These are phyloP conservation scores for Muscidifurax raptorellus DNA, from an alignment of 1,140 invertebrate species.

Conservation along the genomic window DNA sequence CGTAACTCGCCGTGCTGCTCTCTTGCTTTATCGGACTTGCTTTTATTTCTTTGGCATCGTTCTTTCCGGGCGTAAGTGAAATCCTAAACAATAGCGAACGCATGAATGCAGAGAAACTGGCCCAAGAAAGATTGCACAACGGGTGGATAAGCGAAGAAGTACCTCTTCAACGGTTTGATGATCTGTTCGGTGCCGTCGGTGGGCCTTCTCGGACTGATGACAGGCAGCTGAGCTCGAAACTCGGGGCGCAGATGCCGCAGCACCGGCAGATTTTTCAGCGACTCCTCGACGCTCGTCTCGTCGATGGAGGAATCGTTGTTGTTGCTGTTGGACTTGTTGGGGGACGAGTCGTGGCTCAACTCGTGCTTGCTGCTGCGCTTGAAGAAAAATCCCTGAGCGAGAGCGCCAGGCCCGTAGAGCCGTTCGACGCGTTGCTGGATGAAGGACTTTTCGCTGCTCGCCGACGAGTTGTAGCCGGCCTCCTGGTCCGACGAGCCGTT, in stretches of 20 bases:
- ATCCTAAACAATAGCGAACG: conserved; percentile 46
- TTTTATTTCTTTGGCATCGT: conserved; percentile 52
- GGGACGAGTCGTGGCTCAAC: conserved; percentile 66
- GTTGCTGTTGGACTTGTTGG: conserved; percentile 73
- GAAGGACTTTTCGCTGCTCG: conserved; percentile 84
- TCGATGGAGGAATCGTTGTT: conserved; percentile 65
- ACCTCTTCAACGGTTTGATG: conserved; percentile 71
- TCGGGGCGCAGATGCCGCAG: conserved; percentile 88
- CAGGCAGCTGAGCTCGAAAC: conserved; percentile 87
- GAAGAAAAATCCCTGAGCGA: conserved; percentile 88
- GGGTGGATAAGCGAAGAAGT: neutral
- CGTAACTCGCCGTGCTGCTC: conserved; percentile 38
- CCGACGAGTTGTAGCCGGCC: conserved; percentile 35
- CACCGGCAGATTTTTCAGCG: conserved; percentile 80
- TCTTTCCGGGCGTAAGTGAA: conserved; percentile 48
- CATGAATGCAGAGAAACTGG: neutral
- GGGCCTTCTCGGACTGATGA: conserved; percentile 79
- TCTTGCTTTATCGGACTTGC: conserved; percentile 9
- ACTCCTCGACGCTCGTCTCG: conserved; percentile 68
- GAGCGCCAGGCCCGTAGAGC: conserved; percentile 88
- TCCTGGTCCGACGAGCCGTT: conserved; percentile 62
- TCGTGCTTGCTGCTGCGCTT: conserved; percentile 66
- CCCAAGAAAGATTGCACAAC: neutral
- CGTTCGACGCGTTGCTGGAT: conserved; percentile 92
- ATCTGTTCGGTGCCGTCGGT: conserved; percentile 72